Base-by-base conservation (phyloP, 2,888 invertebrate species). In the Sturmia bella region DNA sequence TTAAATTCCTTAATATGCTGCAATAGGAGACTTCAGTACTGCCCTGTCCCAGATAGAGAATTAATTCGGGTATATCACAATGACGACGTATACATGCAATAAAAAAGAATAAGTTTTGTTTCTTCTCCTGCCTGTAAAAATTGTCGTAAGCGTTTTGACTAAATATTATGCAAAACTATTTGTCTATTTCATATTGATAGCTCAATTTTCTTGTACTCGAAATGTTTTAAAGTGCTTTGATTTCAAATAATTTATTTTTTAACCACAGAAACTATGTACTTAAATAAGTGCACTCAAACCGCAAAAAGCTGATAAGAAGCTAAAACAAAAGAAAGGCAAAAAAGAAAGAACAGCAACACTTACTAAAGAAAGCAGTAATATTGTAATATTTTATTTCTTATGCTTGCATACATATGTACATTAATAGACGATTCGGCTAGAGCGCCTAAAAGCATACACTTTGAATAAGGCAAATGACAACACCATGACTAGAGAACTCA, bases 381-480 rank as follows among this genome's bases (percentile, higher is more conserved):
- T 39, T n/a, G 1, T 2, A 57, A 6, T 39, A 24, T 13, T 21
- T 6, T 43, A 15, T 24, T 24, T 15, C 1, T 4, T 43, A 5
- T 7, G 15, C 9, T 27, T 27, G 15, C 43, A 13, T 39, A 19
- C 13, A 0, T 21, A 21, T 41, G 37, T 1, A 59, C 27, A 19
- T 52, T 50, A 63, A 37, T 48, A 74, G 3, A 27, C 3, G 63
- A 21, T 9, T 32, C 72, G 27, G 6, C 7, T 32, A 19, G 27
- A 12, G 5, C 54, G 63, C 48, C 63, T 64, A 48, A 74, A 64
- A 24, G 5, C 6, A 64, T 64, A 12, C 41, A 74, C 6, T 17
- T 74, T 64, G 39, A 74, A 74, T 13, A 64, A 24, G n/a, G 9
- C 32, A 39, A 74, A 64, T 39, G 24, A 21, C 12, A 57, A 39